phyloP scores from a whole-genome alignment of 2,888 invertebrate species.

The Ectemnius continuus region DNA sequence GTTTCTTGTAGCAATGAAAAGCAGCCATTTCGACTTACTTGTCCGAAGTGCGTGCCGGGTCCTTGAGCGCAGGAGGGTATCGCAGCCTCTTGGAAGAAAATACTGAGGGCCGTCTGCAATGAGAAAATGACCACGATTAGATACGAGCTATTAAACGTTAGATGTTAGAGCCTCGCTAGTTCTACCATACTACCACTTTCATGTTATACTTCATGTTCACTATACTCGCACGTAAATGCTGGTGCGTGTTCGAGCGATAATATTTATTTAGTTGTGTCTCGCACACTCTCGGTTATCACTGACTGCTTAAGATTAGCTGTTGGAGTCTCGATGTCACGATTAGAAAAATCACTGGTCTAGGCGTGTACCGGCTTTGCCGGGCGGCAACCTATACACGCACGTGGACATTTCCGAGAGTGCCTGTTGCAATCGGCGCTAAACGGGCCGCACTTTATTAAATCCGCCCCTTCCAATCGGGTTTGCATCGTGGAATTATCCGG shows the following conservation, averaged over 20 bases:
- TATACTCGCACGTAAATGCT: not conserved
- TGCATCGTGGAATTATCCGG: too few relatives aligned
- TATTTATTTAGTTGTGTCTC: not conserved
- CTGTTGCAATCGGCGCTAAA: not conserved
- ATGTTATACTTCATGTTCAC: not conserved
- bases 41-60: constrained; percentile 88
- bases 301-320: not conserved
- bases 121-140: constrained; percentile 14
- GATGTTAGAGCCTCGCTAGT: not conserved
- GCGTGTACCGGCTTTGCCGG: not conserved
- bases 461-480: constrained; percentile 2
- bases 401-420: not conserved
- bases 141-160: constrained; percentile 2
- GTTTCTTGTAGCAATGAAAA: constrained; percentile 8
- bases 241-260: not conserved
- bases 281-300: too few relatives aligned
- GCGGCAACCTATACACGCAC: not conserved
- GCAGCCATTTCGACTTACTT: constrained; percentile 80
- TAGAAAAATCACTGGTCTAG: not conserved
- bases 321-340: not conserved
- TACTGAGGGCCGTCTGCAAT: constrained; percentile 92
- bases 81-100: constrained; percentile 96
- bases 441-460: constrained; percentile 11
- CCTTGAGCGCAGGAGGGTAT: constrained; percentile 88
- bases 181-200: not conserved